These are phyloP conservation scores for Pseudococcus longispinus DNA, from an alignment of 2,888 invertebrate species.

Conservation along the genomic window DNA sequence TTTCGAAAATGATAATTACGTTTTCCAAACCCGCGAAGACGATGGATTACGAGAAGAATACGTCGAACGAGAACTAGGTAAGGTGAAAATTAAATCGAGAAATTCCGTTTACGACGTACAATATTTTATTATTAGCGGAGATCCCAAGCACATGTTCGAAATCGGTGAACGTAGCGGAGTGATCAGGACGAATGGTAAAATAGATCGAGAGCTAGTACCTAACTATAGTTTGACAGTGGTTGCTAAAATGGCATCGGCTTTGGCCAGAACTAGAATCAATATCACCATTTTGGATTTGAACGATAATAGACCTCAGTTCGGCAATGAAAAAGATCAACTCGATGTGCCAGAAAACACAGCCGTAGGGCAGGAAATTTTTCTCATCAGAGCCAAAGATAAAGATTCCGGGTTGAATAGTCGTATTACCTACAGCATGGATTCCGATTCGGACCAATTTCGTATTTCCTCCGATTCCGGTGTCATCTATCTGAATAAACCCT, in stretches of 20 bases:
- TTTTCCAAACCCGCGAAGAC: slow-evolving; percentile 85
- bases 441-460: slow-evolving; percentile 81
- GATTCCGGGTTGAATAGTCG: slow-evolving; percentile 90
- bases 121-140: slow-evolving; percentile 83
- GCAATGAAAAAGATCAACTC: slow-evolving; percentile 80
- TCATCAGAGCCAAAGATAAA: slow-evolving; percentile 84
- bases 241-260: slow-evolving; percentile 77
- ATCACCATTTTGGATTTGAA: slow-evolving; percentile 86
- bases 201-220: slow-evolving; percentile 84
- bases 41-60: slow-evolving; percentile 69
- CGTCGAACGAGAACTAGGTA: slow-evolving; percentile 77
- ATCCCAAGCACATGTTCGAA: slow-evolving; percentile 76
- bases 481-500: slow-evolving; percentile 82
- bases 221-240: slow-evolving; percentile 81
- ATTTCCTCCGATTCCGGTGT: slow-evolving; percentile 88
- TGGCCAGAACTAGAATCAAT: slow-evolving; percentile 80
- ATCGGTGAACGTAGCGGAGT: slow-evolving; percentile 81
- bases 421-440: slow-evolving; percentile 80
- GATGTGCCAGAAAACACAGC: slow-evolving; percentile 86
- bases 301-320: slow-evolving; percentile 87
- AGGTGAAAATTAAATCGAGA: slow-evolving; percentile 69
- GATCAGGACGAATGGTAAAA: slow-evolving; percentile 77
- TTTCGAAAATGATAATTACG: slow-evolving; percentile 74
- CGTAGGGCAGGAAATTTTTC: slow-evolving; percentile 90
- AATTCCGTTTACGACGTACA: slow-evolving; percentile 65